Base-by-base conservation (phyloP, 2,113 vertebrate genomes). In the Odobenus rosmarus region DNA sequence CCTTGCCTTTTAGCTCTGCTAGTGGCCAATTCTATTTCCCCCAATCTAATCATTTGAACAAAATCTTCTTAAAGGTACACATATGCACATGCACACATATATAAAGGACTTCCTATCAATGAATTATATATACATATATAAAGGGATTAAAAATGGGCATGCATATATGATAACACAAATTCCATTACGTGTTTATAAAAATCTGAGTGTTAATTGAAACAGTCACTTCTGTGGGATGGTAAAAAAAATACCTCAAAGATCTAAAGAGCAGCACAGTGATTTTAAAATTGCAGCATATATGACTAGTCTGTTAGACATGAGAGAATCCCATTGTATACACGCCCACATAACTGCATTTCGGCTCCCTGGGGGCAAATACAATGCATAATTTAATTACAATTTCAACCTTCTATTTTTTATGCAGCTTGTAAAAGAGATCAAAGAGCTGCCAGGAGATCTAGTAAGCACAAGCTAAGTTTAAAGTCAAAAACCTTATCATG, bases 361-460 rank as follows among this genome's bases (percentile, higher is more conserved):
- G 81, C 2, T 74, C 77, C 64, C 84, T 24, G 59, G 93, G 79
- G 88, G 67, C 12, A 85, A 86, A 0, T 69, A 46, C 31, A 95
- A 90, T 95, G 72, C 31, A 33, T 23, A 14, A 36, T 95, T 97
- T 94, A 97, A 97, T 97, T 93, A 93, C 93, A 76, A 4, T 5
- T 19, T 55, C 80, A 74, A 14, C 94, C 24, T 42, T 95, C 28
- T 92, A 95, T 80, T 87, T 67, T 90, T 95, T 91, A 83, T 87
- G 90, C 94, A 80, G 80, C 81, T 97, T 80, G 46, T 79, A 74
- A 96, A 97, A 9, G 16, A 83, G 94, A 64, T 61, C 64, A 95
- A 46, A 46, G 77, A 96, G 71, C 13, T 15, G 94, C 80, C 77
- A 79, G 4, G 0, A 90, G 46, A 97, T 97, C 93, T 26, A 97